Evolutionary conservation across 1,140 invertebrate genomes (phyloP), one percentile per base, ranked within the genome.

Genomic region (Drosophila tani): DNA sequence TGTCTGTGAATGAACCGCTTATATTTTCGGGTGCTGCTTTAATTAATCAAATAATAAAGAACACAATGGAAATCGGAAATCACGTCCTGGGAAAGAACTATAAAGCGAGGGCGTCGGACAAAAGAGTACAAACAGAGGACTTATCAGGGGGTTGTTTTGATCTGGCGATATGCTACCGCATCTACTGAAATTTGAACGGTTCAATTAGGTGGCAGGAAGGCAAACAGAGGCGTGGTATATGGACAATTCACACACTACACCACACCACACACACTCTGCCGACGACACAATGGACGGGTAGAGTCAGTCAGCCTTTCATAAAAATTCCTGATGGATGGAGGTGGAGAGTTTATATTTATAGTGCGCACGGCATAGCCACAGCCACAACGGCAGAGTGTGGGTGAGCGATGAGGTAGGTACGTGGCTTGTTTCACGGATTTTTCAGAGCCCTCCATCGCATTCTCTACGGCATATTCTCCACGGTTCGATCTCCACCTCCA

Each of bases 151-250:
- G 62, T 67, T 56, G 74, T 57, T 76, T 40, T 46, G 53, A 46
- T 66, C 43, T n/a, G 15, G 9, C 51, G 51, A 38, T 53, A 35
- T 56, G 49, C 21, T 49, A 21, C 29, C 40, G 29, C 50, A 55
- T 60, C 38, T 51, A 38, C 19, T 53, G 74, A 55, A 77, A 76
- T 77, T 76, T 77, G 73, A 77, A 77, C 73, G 73, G 63, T 77
- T 77, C 74, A 77, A 77, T 77, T 77, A 77, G 74, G 74, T 77
- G 73, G 74, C 74, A 76, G 74, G 56, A 64, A 27, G 24, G 69
- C 55, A 73, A 73, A 70, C 66, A 73, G 9, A 71, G 43, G 50
- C 53, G 53, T 38, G 32, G 51, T 46, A 53, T 35, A 65, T 21
- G 27, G 21, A 46, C 64, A 53, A 45, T 32, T 69, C 58, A 50